Base-by-base conservation (phyloP, 2,113 vertebrate species). In the Ammospiza caudacuta region DNA sequence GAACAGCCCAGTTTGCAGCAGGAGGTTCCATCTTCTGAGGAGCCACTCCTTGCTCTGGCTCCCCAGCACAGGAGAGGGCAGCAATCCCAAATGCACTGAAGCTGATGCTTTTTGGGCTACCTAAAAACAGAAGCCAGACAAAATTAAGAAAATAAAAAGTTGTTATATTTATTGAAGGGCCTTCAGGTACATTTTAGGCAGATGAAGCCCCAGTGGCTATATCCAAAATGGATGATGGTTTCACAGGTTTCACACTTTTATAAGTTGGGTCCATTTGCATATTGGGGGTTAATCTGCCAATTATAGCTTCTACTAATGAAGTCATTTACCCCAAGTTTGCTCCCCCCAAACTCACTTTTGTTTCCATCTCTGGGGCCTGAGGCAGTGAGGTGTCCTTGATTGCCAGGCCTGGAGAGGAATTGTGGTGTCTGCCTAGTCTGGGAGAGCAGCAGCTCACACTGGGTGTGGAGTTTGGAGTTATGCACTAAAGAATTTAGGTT, bases 181-280 rank as follows among this genome's bases (percentile, higher is more conserved):
- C 8, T 43, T 22, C 47, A 52, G 59, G 47, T 43, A 22, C 59
- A n/a, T 64, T 43, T 64, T 0, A 2, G 17, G 29, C 47, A 63
- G 58, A 16, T 0, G 0, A 62, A 77, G 3, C 35, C 27, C n/a
- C 73, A 49, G 44, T 27, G n/a, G 2, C 43, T 76, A 1, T 46
- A 51, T 46, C 58, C 74, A 27, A n/a, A 63, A 52, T 52, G 59
- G 22, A 21, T 10, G 2, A 15, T 2, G 9, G 57, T 11, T 76
- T 41, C 73, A 39, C 19, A 2, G 55, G 15, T 9, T 62, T 12
- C 58, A 77, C 58, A 39, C 22, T 77, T 51, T 41, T 1, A 25
- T 77, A 5, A 25, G 12, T 49, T 62, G 25, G 46, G 2, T 5
- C 9, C 58, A 41, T 62, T 62, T 39, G n/a, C 21, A 61, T 1